Base-by-base conservation (phyloP, 2,797 vertebrate species). In the Sparidentex hasta region DNA sequence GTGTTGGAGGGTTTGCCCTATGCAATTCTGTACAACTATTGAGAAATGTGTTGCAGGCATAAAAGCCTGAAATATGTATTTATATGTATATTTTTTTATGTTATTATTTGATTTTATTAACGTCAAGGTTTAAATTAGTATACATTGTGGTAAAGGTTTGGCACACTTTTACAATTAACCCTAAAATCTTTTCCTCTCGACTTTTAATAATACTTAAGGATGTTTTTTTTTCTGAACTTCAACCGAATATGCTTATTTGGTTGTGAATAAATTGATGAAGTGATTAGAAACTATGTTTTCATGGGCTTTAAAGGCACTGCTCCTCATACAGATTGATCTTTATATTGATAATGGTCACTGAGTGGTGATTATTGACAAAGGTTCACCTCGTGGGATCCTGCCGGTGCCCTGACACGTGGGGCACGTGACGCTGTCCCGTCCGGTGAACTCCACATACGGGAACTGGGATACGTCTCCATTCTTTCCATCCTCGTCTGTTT, bases 341-440 rank as follows among this genome's bases (percentile, higher is more conserved):
- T 25, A 38, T 3, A 17, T 13, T 1, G 3, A 11, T 25, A 17
- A 11, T n/a, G 23, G 7, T 65, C 2, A 2, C 1, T 27, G n/a
- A 66, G 48, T 29, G 11, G 2, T 21, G 46, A 38, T 1, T 43
- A 43, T 55, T 0, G 27, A 7, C 9, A 14, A 14, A 0, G 2
- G 7, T 50, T 84, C 93, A 99, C 98, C 98, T 91, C 98, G 94
- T 11, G 98, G 98, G 90, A 99, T 99, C 85, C 98, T 95, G 73
- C 98, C 98, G 0, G 98, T 99, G 84, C 98, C 98, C 90, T 99
- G 98, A 87, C 98, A 99, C 0, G 98, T 99, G 5, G 97, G 98
- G 69, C 98, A 99, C 2, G 98, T 99, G 56, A 99, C 97, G 0
- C 98, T 99, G 92, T 99, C 98, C 81, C 97, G 95, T 50, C 98